These are phyloP conservation scores for Oscheius sp. DNA, from an alignment of 2,888 invertebrate genomes.

Conservation along the genomic window DNA sequence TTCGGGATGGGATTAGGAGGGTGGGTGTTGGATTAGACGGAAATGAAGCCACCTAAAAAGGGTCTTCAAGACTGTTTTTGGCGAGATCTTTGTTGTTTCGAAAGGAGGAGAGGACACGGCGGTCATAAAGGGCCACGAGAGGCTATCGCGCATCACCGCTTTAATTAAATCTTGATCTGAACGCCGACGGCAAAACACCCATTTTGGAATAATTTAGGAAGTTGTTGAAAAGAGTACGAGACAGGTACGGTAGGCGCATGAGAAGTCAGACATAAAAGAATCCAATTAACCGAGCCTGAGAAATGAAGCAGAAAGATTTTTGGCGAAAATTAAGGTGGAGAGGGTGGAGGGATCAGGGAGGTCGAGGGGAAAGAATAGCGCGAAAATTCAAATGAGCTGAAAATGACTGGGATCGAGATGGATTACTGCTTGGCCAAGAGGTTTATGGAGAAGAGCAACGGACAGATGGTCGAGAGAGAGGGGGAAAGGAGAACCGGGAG, in stretches of 20 bases:
- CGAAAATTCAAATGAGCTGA: background rate
- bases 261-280: background rate
- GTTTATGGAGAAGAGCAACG: background rate
- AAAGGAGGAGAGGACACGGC: background rate
- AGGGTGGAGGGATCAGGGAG: background rate
- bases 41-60: background rate
- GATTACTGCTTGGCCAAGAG: background rate
- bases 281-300: too few species aligned
- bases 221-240: too few species aligned
- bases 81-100: background rate
- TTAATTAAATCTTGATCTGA: conserved; percentile 31
- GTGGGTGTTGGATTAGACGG: conserved; percentile 13
- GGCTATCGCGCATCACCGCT: conserved; percentile 24
- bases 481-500: conserved; percentile 7
- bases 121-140: conserved; percentile 15
- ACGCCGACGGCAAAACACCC: conserved; percentile 10
- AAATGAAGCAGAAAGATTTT: too few species aligned
- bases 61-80: background rate
- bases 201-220: too few species aligned
- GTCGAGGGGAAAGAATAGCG: background rate
- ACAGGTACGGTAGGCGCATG: background rate
- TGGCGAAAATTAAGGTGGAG: too few species aligned
- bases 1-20: background rate
- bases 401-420: background rate
- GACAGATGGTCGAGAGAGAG: conserved; percentile 16